Conservation (phyloP, 2,797 vertebrate species). For the Paratrypauchen microcephalus region DNA sequence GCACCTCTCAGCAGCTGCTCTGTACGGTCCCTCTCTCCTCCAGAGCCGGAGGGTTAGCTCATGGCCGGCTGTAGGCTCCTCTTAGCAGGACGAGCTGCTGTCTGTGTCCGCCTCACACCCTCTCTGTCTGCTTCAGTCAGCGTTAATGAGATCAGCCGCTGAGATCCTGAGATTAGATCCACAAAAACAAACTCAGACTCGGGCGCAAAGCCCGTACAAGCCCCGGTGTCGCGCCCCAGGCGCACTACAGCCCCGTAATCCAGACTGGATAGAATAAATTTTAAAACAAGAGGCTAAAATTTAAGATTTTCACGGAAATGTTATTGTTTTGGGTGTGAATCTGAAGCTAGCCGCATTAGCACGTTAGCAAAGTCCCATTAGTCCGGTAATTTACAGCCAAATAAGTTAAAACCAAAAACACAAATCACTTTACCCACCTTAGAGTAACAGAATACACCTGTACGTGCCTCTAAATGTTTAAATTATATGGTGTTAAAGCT, state of each 20-base stretch:
- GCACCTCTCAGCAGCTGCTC: background rate
- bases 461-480: background rate
- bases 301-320: background rate
- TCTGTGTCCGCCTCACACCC: background rate
- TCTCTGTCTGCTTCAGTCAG: background rate
- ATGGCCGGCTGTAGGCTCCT: conserved; percentile 1
- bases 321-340: background rate
- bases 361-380: conserved; percentile 21
- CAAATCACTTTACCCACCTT: background rate
- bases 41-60: background rate
- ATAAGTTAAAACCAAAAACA: background rate
- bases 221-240: background rate
- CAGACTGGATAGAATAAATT: background rate
- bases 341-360: conserved; percentile 17
- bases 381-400: background rate
- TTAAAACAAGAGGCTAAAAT: background rate
- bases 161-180: conserved; percentile 1
- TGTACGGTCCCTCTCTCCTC: background rate
- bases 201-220: background rate
- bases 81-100: background rate
- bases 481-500: background rate
- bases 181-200: conserved; percentile 1
- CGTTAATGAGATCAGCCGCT: conserved; percentile 13
- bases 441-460: too few relatives aligned
- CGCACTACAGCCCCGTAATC: background rate